Base-by-base conservation (phyloP, 1,140 invertebrate species). In the Papilio polytes region DNA sequence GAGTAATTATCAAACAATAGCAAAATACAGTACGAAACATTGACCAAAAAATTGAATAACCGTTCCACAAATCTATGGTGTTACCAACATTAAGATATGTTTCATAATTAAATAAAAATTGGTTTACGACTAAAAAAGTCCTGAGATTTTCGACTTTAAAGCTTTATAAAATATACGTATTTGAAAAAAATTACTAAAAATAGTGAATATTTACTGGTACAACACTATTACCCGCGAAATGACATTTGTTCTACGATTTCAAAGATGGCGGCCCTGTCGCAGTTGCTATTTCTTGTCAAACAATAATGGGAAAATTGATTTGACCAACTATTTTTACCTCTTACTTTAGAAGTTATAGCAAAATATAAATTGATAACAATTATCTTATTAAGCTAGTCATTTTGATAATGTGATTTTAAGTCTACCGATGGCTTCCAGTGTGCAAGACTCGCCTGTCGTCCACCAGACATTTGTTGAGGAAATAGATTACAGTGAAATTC, bases 401-500 rank as follows among this genome's bases (percentile, higher is more conserved):
- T 87, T 89, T 92, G 92, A 94, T 94, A 93, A 94, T 94, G 93
- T 94, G 89, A 94, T 94, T 91, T 83, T 92, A 92, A 92, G 90
- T 93, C 85, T 91, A 92, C 91, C 88, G 87, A 94, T 94, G 93
- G 93, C 93, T 93, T 94, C 93, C 88, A 94, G 90, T 93, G 90
- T 91, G 88, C 93, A 94, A 90, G 92, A 94, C 85, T 92, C 90
- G 79, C 90, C 92, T 89, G 90, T 91, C 87, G 85, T 86, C 85
- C 93, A 93, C 87, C 94, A 94, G 90, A 93, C 90, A 82, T 94
- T 95, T 89, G 94, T 95, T 87, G 94, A 95, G 85, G 94, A 95
- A 90, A 95, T 95, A 88, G 92, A 95, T 93, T 95, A 93, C 86
- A 93, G 87, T 92, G 94, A 95, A 91, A 95, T 95, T 89, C 91